Evolutionary conservation across 2,113 vertebrate genomes (phyloP), one percentile per base, ranked within the genome.

Genomic region (Odobenus rosmarus): DNA sequence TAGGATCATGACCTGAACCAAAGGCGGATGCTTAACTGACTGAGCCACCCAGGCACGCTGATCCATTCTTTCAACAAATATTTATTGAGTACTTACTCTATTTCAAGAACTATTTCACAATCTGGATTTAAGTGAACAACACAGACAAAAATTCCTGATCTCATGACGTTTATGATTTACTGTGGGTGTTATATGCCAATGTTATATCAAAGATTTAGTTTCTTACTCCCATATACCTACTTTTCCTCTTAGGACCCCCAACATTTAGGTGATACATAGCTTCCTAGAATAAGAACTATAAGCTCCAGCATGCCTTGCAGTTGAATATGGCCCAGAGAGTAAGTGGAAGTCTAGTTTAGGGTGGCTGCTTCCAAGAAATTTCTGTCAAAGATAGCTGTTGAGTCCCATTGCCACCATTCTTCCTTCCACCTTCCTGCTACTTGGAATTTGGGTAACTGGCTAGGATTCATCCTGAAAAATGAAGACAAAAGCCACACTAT

Each of bases 21-120:
- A 67, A 33, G 62, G 28, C 31, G 33, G 62, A 67, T 1, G 31
- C 14, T 67, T 67, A 67, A 33, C 31, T 67, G 62, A 33, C 31
- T 33, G 31, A 67, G 15, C 31, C 62, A 67, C 62, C 62, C 31
- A 16, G 62, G 13, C 31, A 14, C 62, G 28, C 71, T 7, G 64
- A 86, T 86, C 76, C 53, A 74, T 84, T 87, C 55, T 82, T 36
- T 88, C n/a, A 93, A 33, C 49, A 92, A 62, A 42, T 84, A 74
- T 51, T 95, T 57, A 64, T n/a, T 77, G 36, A 90, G 12, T 69
- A 2, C 33, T 83, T 91, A 71, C 2, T 28, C 1, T 86, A 67
- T 77, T 93, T 79, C 10, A 92, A 31, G 9, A 97, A 82, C 36
- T 28, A 19, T 92, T 96, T 95, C 72, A 86, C 10, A 84, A 23